These are phyloP conservation scores for Gallinago solitaria DNA, from an alignment of 2,797 vertebrate genomes.

Conservation along the genomic window DNA sequence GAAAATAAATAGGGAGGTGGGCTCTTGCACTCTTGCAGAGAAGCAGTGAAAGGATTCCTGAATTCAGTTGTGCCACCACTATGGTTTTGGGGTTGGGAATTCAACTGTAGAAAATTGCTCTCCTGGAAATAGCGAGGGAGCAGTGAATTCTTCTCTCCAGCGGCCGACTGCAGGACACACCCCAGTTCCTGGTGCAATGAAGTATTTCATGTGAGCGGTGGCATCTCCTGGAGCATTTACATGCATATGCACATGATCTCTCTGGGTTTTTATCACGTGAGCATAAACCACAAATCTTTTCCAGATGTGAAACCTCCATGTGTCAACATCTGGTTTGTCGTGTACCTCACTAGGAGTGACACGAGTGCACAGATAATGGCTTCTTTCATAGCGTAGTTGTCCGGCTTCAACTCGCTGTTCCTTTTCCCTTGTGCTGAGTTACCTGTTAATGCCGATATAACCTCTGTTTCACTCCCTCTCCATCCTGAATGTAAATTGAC, in stretches of 20 bases:
- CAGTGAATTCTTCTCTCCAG: background rate
- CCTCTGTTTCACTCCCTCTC: background rate
- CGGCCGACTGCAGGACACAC: slow-evolving; percentile 25
- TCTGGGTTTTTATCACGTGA: background rate
- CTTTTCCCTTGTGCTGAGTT: background rate
- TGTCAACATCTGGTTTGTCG: background rate
- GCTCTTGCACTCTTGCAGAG: background rate
- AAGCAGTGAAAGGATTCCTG: background rate
- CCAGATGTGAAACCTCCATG: background rate
- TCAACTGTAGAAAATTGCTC: rapidly evolving
- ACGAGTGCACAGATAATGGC: background rate
- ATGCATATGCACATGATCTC: rapidly evolving
- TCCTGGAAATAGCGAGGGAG: slow-evolving; percentile 49
- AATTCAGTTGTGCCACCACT: background rate
- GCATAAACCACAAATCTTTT: background rate
- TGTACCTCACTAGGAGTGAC: background rate
- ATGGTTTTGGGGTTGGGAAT: slow-evolving; percentile 26
- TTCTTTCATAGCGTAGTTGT: background rate
- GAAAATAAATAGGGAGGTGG: background rate
- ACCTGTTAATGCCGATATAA: background rate
- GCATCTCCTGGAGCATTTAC: background rate
- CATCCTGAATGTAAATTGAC: slow-evolving; percentile 51
- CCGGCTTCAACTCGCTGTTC: background rate
- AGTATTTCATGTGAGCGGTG: background rate
- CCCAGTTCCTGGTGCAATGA: background rate